Evolutionary conservation across 2,888 invertebrate genomes (phyloP), one percentile per base, ranked within the genome.

Genomic region (Thereva nobilitata): DNA sequence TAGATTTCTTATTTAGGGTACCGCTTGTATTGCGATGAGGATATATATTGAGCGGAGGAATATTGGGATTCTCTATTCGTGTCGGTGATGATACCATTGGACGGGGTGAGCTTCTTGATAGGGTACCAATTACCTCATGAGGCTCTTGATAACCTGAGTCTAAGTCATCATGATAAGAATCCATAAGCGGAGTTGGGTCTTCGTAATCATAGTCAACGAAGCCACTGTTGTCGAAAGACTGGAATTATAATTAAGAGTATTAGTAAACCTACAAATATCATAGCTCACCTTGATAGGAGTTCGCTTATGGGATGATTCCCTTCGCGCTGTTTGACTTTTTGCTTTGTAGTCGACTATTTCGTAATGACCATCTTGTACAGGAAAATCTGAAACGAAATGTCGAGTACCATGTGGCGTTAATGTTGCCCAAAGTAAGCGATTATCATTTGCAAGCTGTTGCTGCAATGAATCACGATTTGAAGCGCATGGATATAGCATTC

Each of bases 171-270:
- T 88, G 87, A 80, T 90, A 90, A 74, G 86, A 89, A 73, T 90
- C 90, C 76, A 89, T 89, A 61, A 89, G 76, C 0, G 90, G 88
- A 1, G 90, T 89, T 4, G 91, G 89, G 74, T 92, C 92, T 78
- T 91, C 91, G 76, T 89, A 89, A 72, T 93, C 92, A 57, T 90
- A 90, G 78, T 90, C 91, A 78, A 90, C 88, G 78, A 91, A 90
- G 40, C 89, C 88, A 66, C 88, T 88, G 76, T 92, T 92, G 78
- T 89, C 88, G 76, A 88, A 88, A 67, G 85, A 79, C 80, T 80
- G 64, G 1, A 74, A 73, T 53, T 5, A 9, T 23, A 42, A 41
- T 34, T 1, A 50, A 5, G 4, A 47, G 2, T n/a, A 42, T 42
- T 42, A n/a, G 5, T 47, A 1, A 1, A 47, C 10, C 4, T 47